A percentile compares a stretch with the other conserved stretches of the same genome.
Conservation (phyloP, 2,797 vertebrate species). For the Platalea minor region DNA sequence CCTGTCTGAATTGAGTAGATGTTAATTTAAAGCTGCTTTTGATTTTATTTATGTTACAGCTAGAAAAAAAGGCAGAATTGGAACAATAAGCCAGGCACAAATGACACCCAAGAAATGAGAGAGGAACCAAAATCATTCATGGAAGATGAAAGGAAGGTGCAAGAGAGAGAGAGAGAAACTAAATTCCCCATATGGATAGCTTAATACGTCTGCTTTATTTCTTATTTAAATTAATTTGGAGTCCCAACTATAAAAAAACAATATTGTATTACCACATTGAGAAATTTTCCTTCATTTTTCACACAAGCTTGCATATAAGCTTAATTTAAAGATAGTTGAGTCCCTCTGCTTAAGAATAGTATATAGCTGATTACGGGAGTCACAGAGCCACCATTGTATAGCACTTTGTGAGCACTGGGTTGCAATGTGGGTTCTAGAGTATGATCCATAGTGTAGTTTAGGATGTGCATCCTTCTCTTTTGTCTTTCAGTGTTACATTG, state of each 20-base stretch:
- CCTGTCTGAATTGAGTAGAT: neutral
- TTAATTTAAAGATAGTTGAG: neutral
- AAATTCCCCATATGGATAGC: neutral
- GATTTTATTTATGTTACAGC: neutral
- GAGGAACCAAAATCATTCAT: neutral
- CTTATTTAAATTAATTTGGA: neutral
- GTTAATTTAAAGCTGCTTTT: neutral
- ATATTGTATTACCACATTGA: neutral
- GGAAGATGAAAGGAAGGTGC: neutral
- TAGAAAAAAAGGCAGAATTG: neutral
- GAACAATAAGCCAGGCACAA: neutral
- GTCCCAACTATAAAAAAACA: neutral
- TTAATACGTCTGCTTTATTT: neutral
- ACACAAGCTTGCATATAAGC: neutral
- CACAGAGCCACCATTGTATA: fast-evolving
- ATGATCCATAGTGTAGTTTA: neutral
- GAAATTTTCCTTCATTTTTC: neutral
- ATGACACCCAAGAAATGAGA: neutral
- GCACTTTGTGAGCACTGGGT: neutral
- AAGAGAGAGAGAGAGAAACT: neutral
- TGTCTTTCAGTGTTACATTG: neutral
- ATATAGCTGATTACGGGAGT: neutral
- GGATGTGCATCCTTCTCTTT: neutral
- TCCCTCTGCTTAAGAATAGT: neutral
- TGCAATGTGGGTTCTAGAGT: neutral